Percentiles rank a stretch among this genome's conserved stretches.
phyloP scores from a whole-genome alignment of 2,797 vertebrate species.

The Sebastiscus albofasciatus region DNA sequence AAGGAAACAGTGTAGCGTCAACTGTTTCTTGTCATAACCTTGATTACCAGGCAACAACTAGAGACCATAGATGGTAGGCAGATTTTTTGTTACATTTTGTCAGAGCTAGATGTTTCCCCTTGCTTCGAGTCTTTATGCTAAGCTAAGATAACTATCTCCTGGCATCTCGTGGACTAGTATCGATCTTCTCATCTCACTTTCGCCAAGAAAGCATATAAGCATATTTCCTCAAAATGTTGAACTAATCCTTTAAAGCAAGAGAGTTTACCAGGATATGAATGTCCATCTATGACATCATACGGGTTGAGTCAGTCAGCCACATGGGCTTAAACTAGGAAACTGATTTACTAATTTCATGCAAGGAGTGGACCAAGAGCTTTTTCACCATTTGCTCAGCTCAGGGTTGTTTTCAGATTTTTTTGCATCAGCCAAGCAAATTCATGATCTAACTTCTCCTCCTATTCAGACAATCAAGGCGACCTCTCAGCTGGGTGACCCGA shows the following conservation, averaged over 20 bases:
- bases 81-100: neutral
- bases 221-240: neutral
- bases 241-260: neutral
- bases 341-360: neutral
- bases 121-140: neutral
- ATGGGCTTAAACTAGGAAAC: neutral
- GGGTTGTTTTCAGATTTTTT: neutral
- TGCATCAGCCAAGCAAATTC: neutral
- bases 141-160: neutral
- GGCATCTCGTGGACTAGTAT: neutral
- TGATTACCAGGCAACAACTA: neutral
- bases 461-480: constrained; percentile 87
- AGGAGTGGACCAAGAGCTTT: neutral
- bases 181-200: neutral
- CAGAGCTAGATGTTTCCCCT: neutral
- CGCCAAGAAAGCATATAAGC: neutral
- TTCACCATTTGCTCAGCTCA: neutral
- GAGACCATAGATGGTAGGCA: neutral
- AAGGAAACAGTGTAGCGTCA: neutral
- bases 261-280: neutral
- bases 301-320: neutral
- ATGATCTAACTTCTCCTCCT: neutral
- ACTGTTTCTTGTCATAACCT: neutral
- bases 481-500: constrained; percentile 88
- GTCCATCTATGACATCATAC: neutral